Base-by-base conservation (phyloP, 2,888 invertebrate genomes). In the Cheilosia scutellata region DNA sequence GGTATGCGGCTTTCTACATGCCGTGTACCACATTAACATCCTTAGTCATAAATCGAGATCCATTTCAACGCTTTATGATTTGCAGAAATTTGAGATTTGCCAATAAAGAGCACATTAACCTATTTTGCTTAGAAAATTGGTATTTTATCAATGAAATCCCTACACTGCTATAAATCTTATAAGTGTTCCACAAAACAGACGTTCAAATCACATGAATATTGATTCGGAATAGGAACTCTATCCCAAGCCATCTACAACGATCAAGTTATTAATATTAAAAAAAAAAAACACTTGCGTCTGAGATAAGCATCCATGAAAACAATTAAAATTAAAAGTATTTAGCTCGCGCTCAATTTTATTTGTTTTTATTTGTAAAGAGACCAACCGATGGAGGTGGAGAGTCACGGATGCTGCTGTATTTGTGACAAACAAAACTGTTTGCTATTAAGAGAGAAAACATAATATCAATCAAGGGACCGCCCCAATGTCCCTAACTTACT, bases 221-320 rank as follows among this genome's bases (percentile, higher is more conserved):
- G 9, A 33, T 47, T 53, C 58, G 29, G 11, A 58, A 16, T 53
- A 51, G 29, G 11, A 58, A 16, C 25, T 66, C 53, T 13, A 20
- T 11, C 51, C 16, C 53, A 65, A 65, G 40, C 60, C 71, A 13
- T n/a, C 44, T 60, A 53, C 16, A 58, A 16, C 58, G 25, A 37
- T 25, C 47, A 40, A 27, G 62, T 49, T 68, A 74, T 83, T 60
- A 70, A 79, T 82, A 66, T 42, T 20, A 27, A 20, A 82, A 79
- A 72, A 82, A 27, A 20, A 86, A 79, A 82, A 86, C 86, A 86
- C 76, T 86, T 86, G 86, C 58, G 76, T 57, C 63, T 77, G 58
- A 16, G 47, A 47, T 86, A 86, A 82, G 82, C 72, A 63, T 40
- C 42, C 72, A 63, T 82, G 47, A 66, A 75, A 60, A 66, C 71